Conservation (phyloP, 2,113 vertebrate species). For the Channa maculata region DNA sequence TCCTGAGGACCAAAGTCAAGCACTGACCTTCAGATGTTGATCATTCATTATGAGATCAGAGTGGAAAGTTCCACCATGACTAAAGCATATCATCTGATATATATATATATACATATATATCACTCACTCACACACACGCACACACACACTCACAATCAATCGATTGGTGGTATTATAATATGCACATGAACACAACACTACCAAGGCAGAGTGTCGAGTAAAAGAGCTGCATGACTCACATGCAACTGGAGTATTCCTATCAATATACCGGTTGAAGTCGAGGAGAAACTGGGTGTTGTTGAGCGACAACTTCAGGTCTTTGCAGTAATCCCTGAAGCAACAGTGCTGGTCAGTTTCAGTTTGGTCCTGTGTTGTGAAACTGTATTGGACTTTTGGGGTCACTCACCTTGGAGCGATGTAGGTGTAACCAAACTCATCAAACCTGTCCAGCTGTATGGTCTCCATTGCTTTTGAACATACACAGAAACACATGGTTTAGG, state of each 20-base stretch:
- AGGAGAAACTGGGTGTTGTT: constrained; percentile 97
- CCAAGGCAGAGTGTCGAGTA: not conserved
- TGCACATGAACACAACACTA: not conserved
- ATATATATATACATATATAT: not conserved
- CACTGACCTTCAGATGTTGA: constrained; percentile 56
- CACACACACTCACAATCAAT: too few relatives aligned
- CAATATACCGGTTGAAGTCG: constrained; percentile 93
- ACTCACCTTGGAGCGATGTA: constrained; percentile 95
- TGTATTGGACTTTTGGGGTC: not conserved
- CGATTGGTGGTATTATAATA: not conserved
- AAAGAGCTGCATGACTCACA: constrained; percentile 88
- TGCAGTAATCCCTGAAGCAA: constrained; percentile 94
- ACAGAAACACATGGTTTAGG: constrained; percentile 30
- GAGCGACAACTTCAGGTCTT: constrained; percentile 89
- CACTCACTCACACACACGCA: not conserved
- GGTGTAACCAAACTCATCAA: constrained; percentile 92
- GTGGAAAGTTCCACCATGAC: constrained; percentile 10
- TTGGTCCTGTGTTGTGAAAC: not conserved
- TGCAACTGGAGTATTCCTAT: constrained; percentile 89
- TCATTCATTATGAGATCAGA: constrained; percentile 25
- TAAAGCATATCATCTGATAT: constrained; percentile 1
- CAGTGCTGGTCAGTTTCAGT: constrained; percentile 32
- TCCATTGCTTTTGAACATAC: constrained; percentile 86
- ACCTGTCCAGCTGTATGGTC: constrained; percentile 88
- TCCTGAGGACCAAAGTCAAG: constrained; percentile 59